A percentile compares a stretch with the other conserved stretches of the same genome.
phyloP scores from a whole-genome alignment of 2,888 invertebrate species.

The Tenthredo distinguenda region DNA sequence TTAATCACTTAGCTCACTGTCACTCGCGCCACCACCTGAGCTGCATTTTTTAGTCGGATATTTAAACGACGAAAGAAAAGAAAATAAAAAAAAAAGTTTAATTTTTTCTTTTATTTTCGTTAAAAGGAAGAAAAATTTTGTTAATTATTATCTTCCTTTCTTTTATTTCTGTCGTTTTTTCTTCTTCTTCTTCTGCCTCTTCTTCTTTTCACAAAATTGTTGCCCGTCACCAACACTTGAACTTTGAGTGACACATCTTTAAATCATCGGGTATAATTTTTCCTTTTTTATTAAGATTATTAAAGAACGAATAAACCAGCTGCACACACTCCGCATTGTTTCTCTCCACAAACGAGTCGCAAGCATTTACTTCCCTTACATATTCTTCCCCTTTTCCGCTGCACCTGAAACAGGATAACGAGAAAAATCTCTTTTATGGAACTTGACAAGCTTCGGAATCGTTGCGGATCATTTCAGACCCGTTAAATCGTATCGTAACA shows the following conservation, averaged over 20 bases:
- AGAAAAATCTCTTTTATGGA: neutral
- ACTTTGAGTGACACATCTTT: constrained; percentile 45
- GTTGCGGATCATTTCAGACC: neutral
- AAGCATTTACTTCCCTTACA: neutral
- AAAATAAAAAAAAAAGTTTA: neutral
- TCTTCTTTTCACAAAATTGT: neutral
- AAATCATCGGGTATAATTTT: neutral
- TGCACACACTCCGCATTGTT: constrained; percentile 43
- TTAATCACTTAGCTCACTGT: constrained; percentile 39
- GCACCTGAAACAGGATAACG: constrained; percentile 37
- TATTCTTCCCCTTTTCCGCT: neutral
- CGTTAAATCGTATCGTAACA: neutral
- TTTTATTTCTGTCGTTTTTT: neutral
- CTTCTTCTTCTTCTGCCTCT: neutral
- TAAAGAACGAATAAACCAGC: neutral
- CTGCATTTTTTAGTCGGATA: constrained; percentile 21
- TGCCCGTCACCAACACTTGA: constrained; percentile 47
- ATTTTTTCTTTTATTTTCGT: neutral
- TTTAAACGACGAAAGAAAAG: neutral
- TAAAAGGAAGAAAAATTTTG: neutral
- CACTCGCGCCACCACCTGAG: constrained; percentile 42
- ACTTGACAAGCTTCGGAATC: neutral
- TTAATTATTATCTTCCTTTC: neutral
- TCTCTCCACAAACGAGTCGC: neutral
- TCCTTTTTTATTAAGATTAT: neutral